Conservation (phyloP, 2,113 vertebrate genomes). For the Sylvietta virens region DNA sequence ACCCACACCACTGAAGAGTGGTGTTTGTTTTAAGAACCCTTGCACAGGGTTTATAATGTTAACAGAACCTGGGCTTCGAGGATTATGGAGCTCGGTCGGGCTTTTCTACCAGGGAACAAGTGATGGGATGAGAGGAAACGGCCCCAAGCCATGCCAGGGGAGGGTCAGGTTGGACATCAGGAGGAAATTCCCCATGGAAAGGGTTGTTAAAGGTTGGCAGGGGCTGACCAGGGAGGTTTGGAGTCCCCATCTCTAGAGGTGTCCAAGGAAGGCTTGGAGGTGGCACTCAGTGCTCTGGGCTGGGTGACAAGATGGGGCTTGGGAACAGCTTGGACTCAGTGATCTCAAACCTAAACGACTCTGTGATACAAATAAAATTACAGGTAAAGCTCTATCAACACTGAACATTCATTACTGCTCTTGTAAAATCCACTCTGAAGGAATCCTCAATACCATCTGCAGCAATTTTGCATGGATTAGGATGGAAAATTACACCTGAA, state of each 20-base stretch:
- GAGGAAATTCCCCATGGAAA: not conserved
- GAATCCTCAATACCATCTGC: not conserved
- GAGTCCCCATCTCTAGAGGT: not conserved
- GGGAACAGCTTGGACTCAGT: rapidly evolving
- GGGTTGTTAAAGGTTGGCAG: rapidly evolving
- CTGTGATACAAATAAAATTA: not conserved
- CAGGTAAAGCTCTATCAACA: not conserved
- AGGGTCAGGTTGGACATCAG: rapidly evolving
- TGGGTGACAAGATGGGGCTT: rapidly evolving
- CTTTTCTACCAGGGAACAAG: not conserved
- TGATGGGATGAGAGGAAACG: rapidly evolving
- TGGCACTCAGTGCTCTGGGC: not conserved
- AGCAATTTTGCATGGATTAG: not conserved
- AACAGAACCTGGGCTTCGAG: not conserved
- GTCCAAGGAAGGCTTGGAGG: rapidly evolving
- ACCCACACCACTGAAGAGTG: too few relatives aligned
- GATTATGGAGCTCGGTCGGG: rapidly evolving
- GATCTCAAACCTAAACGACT: too few relatives aligned
- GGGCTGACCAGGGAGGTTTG: not conserved
- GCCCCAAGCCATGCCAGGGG: rapidly evolving
- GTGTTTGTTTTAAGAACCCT: not conserved
- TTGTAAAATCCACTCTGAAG: not conserved
- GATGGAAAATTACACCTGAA: not conserved
- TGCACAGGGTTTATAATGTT: not conserved
- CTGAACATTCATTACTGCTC: not conserved